Percentiles rank a stretch among this genome's conserved stretches.
These are phyloP conservation scores for Ennomos quercinarius DNA, from an alignment of 2,888 invertebrate genomes.

Conservation along the genomic window DNA sequence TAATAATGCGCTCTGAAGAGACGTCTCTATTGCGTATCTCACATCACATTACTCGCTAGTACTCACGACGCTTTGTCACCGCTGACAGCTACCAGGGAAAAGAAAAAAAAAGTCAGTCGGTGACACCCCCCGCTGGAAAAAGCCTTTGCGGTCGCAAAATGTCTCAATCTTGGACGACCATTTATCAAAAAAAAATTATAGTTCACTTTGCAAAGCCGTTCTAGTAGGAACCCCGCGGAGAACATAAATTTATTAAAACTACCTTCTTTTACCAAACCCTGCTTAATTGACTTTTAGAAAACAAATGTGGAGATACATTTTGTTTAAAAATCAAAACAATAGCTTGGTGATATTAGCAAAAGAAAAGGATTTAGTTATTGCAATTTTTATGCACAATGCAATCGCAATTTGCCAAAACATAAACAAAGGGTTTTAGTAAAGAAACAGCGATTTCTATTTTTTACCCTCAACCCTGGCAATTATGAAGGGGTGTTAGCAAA, in stretches of 20 bases:
- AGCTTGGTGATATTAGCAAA: constrained; percentile 27
- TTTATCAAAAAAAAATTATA: constrained; percentile 59
- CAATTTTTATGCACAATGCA: constrained; percentile 48
- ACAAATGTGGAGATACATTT: constrained; percentile 2
- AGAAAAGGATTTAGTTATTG: constrained; percentile 34
- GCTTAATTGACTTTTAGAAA: constrained; percentile 38
- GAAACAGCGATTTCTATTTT: constrained; percentile 63
- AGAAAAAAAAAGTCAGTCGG: constrained; percentile 63
- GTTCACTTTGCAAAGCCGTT: constrained; percentile 57
- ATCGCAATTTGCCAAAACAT: constrained; percentile 51
- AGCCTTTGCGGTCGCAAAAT: constrained; percentile 78
- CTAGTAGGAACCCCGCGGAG: constrained; percentile 68
- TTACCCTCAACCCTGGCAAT: constrained; percentile 72
- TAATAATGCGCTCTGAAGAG: constrained; percentile 44
- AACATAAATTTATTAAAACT: constrained; percentile 58
- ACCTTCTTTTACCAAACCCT: constrained; percentile 23
- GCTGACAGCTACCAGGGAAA: constrained; percentile 71
- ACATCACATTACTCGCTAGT: constrained; percentile 45
- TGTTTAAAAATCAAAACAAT: constrained; percentile 13
- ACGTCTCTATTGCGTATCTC: constrained; percentile 46
- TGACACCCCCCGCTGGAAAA: constrained; percentile 70
- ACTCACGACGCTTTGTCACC: constrained; percentile 58
- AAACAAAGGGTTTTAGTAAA: constrained; percentile 62
- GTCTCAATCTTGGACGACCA: constrained; percentile 67
- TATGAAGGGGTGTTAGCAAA: constrained; percentile 77